Evolutionary conservation across 1,140 invertebrate genomes (phyloP).

Genomic region (Tetramorium parvispinum): DNA sequence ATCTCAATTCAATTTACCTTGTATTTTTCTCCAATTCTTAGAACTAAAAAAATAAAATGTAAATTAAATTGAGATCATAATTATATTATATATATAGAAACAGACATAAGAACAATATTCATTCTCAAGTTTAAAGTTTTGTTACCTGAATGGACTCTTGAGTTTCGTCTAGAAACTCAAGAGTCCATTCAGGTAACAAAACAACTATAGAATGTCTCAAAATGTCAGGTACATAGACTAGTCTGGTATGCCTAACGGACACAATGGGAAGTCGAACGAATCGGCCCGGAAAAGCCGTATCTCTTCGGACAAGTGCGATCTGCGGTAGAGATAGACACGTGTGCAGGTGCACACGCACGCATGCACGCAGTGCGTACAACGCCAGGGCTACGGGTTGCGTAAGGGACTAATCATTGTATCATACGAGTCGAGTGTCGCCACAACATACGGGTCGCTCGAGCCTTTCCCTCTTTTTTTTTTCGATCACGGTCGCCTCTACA

Average conservation of each 20-base stretch:
- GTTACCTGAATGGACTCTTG: too few species aligned
- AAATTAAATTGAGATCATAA: neutral
- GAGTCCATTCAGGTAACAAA: too few species aligned
- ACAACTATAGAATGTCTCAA: too few species aligned
- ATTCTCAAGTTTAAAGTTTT: too few species aligned
- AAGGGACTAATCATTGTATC: slow-evolving; percentile 41
- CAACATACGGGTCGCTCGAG: neutral
- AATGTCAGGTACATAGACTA: too few species aligned
- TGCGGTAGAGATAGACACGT: slow-evolving; percentile 6
- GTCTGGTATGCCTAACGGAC: neutral
- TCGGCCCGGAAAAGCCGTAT: neutral
- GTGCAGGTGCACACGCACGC: slow-evolving; percentile 24
- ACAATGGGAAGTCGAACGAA: neutral
- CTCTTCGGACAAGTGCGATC: slow-evolving; percentile 20
- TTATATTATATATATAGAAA: neutral
- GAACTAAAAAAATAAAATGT: too few species aligned
- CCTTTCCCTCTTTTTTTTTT: slow-evolving; percentile 14
- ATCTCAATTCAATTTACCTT: too few species aligned
- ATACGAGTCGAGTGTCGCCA: neutral
- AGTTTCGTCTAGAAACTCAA: too few species aligned
- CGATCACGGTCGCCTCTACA: neutral
- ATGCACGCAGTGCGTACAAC: slow-evolving; percentile 11
- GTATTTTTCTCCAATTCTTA: too few species aligned
- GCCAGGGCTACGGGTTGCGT: slow-evolving; percentile 23
- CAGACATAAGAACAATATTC: too few species aligned